A percentile compares a stretch with the other conserved stretches of the same genome.
phyloP scores from a whole-genome alignment of 30 jellyfish, hydroid and myxozoan genomes.

The Hydractinia echinata region DNA sequence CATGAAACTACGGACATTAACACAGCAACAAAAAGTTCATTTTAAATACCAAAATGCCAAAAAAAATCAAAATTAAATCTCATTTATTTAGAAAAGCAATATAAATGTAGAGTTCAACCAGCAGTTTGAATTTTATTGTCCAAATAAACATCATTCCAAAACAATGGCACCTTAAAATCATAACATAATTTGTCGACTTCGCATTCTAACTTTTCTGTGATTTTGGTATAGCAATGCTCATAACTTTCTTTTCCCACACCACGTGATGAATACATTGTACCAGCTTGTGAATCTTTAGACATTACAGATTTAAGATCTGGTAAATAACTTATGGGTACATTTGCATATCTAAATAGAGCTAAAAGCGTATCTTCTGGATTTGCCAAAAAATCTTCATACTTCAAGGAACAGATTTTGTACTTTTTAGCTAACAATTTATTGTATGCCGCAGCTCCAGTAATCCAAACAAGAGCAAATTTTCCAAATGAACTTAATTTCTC shows the following conservation, averaged over 20 bases:
- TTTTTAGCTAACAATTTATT: background rate
- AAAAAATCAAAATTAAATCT: no score
- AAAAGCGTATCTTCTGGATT: slow-evolving; percentile 1
- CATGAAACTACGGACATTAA: no score
- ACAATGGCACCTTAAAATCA: slow-evolving; percentile 30
- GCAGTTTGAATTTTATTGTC: background rate
- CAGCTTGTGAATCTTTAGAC: slow-evolving; percentile 30
- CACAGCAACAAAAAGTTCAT: no score
- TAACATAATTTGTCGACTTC: slow-evolving; percentile 20
- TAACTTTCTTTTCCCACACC: background rate
- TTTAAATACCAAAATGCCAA: no score
- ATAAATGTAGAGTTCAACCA: background rate
- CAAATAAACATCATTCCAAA: slow-evolving; percentile 24
- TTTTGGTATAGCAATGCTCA: background rate
- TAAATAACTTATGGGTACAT: background rate
- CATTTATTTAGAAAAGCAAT: no score
- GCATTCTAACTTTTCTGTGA: slow-evolving; percentile 16
- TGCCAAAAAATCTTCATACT: slow-evolving; percentile 24
- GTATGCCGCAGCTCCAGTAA: slow-evolving; percentile 26
- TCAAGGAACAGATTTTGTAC: slow-evolving; percentile 10
- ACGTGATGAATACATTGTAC: slow-evolving; percentile 19
- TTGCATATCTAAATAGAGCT: background rate
- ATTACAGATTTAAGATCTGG: slow-evolving; percentile 13
- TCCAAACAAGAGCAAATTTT: slow-evolving; percentile 20
- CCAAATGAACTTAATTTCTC: background rate